phyloP scores from a whole-genome alignment of 2,888 invertebrate genomes.

The Polydrusus cervinus region DNA sequence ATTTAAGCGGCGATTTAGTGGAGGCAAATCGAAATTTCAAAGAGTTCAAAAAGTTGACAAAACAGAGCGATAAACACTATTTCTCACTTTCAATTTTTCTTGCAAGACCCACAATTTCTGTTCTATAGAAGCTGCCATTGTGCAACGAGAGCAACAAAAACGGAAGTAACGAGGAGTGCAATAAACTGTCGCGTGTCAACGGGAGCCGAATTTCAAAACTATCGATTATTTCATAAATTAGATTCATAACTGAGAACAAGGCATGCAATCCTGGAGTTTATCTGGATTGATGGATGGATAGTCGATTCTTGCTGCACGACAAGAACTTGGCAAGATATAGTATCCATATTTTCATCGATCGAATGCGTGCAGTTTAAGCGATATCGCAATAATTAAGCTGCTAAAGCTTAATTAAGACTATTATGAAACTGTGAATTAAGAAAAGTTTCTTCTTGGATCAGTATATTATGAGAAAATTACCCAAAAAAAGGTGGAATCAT shows the following conservation, averaged over 20 bases:
- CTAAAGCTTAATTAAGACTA: too few relatives aligned
- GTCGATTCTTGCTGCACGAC: slow-evolving; percentile 15
- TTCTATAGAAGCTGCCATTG: slow-evolving; percentile 58
- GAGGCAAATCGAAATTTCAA: too few relatives aligned
- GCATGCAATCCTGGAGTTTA: slow-evolving; percentile 60
- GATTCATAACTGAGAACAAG: slow-evolving; percentile 61
- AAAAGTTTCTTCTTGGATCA: too few relatives aligned
- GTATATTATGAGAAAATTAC: too few relatives aligned
- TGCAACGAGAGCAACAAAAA: not conserved
- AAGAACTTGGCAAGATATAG: too few relatives aligned
- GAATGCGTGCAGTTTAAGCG: too few relatives aligned
- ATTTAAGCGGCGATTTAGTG: not conserved
- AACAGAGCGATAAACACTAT: too few relatives aligned
- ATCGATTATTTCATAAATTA: slow-evolving; percentile 65
- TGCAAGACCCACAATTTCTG: slow-evolving; percentile 64
- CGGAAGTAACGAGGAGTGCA: slow-evolving; percentile 43
- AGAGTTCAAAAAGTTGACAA: not conserved
- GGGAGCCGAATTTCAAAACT: slow-evolving; percentile 49
- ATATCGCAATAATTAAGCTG: too few relatives aligned
- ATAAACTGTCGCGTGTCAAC: slow-evolving; percentile 65
- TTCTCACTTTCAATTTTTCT: slow-evolving; percentile 64
- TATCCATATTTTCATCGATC: too few relatives aligned
- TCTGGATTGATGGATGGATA: slow-evolving; percentile 23
- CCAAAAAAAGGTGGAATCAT: too few relatives aligned
- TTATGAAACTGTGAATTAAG: too few relatives aligned